Evolutionary conservation across 2,888 invertebrate genomes (phyloP).

Genomic region (Pseudococcus viburni): DNA sequence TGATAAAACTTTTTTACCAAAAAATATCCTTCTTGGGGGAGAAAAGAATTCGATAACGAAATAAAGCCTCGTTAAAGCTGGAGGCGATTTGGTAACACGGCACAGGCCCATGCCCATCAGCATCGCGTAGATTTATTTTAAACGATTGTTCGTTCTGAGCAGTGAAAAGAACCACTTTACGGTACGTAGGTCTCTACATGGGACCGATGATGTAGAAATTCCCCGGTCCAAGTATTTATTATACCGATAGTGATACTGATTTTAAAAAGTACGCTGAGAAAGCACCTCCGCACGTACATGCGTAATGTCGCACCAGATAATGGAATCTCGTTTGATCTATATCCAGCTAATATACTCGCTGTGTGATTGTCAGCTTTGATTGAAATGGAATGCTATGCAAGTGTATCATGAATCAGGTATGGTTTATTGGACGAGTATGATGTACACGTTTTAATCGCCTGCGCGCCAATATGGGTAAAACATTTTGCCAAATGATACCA

Average conservation of each 20-base stretch:
- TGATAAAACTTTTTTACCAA: background rate
- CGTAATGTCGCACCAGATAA: slow-evolving; percentile 2
- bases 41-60: slow-evolving; percentile 5
- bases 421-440: background rate
- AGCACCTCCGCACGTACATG: background rate
- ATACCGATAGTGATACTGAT: background rate
- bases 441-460: background rate
- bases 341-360: background rate
- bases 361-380: background rate
- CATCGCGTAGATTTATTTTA: slow-evolving; percentile 18
- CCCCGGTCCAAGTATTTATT: background rate
- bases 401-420: background rate
- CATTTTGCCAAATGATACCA: slow-evolving; percentile 1
- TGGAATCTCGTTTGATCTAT: slow-evolving; percentile 6
- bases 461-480: background rate
- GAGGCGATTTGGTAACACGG: background rate
- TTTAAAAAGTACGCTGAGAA: background rate
- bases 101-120: background rate
- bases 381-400: slow-evolving; percentile 28
- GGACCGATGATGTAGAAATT: background rate
- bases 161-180: background rate
- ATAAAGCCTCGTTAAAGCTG: background rate
- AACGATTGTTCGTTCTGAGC: background rate
- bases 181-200: background rate
- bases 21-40: background rate